Conservation (phyloP, 2,113 vertebrate genomes). For the Phasianus colchicus region DNA sequence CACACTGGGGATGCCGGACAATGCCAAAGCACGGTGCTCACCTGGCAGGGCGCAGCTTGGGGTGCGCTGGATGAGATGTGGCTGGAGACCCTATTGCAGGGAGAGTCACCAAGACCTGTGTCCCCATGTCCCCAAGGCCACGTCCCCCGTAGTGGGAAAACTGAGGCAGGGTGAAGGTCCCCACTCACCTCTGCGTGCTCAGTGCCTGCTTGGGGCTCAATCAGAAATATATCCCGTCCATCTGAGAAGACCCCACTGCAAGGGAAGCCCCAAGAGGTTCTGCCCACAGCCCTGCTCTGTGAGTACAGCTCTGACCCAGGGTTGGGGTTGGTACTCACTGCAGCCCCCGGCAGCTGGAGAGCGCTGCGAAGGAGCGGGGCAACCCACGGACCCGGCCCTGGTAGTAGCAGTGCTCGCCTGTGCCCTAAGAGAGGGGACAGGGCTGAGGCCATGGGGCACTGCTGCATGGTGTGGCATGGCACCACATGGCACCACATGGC, state of each 20-base stretch:
- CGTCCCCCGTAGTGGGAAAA: background rate
- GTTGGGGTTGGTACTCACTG: slow-evolving; percentile 78
- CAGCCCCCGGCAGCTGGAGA: slow-evolving; percentile 93
- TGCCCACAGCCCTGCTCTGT: background rate
- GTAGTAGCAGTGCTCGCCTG: slow-evolving; percentile 95
- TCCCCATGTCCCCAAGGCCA: no score
- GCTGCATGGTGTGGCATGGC: no score
- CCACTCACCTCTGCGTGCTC: slow-evolving; percentile 53
- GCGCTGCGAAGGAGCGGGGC: slow-evolving; percentile 84
- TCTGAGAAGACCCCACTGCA: slow-evolving; percentile 93
- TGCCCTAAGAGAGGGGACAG: slow-evolving; percentile 75
- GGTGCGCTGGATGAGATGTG: slow-evolving; percentile 74
- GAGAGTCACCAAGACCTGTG: background rate
- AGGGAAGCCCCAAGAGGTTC: background rate
- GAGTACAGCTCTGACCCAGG: no score
- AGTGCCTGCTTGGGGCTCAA: slow-evolving; percentile 80
- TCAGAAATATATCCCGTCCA: slow-evolving; percentile 84
- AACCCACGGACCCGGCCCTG: slow-evolving; percentile 87
- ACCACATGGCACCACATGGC: no score
- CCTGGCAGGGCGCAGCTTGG: slow-evolving; percentile 72
- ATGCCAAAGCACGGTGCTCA: background rate
- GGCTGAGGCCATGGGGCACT: background rate
- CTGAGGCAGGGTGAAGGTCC: background rate
- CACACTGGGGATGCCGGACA: no score
- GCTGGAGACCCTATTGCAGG: slow-evolving; percentile 64